Percentiles rank a stretch among this genome's conserved stretches.
These are phyloP conservation scores for Bombus soroeensis DNA, from an alignment of 1,140 invertebrate genomes.

Conservation along the genomic window DNA sequence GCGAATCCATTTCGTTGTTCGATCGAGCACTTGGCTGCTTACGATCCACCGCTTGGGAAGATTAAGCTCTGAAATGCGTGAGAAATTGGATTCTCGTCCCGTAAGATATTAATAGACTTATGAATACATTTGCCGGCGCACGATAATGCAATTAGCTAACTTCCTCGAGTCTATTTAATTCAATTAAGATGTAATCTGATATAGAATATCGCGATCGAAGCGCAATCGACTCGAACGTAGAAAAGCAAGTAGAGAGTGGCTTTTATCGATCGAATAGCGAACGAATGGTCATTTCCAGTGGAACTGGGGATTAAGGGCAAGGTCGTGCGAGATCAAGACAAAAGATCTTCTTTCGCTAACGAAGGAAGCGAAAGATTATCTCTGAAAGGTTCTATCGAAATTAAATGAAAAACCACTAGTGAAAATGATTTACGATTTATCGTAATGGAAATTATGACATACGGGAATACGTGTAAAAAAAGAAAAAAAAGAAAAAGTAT, in stretches of 20 bases:
- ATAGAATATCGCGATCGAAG: conserved; percentile 33
- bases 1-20: no score
- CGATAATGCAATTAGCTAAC: conserved; percentile 37
- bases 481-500: rapidly evolving
- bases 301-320: conserved; percentile 36
- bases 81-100: background rate
- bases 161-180: conserved; percentile 38
- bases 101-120: conserved; percentile 26
- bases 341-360: background rate
- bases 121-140: conserved; percentile 13
- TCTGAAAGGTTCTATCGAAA: background rate
- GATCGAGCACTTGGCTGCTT: no score
- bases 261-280: conserved; percentile 32
- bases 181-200: conserved; percentile 47
- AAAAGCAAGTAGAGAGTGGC: conserved; percentile 10
- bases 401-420: no score
- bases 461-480: no score
- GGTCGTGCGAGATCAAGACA: background rate
- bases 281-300: conserved; percentile 30
- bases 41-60: background rate
- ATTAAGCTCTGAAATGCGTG: background rate
- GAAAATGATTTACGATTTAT: no score
- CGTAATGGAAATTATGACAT: no score
- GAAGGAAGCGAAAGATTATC: background rate
- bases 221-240: conserved; percentile 5